phyloP scores from a whole-genome alignment of 2,888 invertebrate species.

The Zele albiditarsus region DNA sequence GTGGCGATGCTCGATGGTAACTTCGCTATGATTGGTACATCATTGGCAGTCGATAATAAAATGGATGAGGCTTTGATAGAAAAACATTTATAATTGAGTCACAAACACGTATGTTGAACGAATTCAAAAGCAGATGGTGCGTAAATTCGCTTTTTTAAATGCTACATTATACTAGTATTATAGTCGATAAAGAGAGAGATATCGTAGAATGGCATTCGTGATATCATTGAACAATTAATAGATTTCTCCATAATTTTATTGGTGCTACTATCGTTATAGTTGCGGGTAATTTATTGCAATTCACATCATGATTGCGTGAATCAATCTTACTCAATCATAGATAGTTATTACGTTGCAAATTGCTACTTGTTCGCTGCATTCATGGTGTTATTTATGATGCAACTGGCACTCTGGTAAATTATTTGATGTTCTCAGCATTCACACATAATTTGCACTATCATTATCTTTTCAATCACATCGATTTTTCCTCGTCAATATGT shows the following conservation, averaged over 20 bases:
- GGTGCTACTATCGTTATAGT: too few species aligned
- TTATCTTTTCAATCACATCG: not conserved
- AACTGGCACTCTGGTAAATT: not conserved
- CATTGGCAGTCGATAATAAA: not conserved
- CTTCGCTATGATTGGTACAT: too few species aligned
- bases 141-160: not conserved
- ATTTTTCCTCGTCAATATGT: slow-evolving; percentile 5
- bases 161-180: not conserved
- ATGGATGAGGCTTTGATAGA: too few species aligned
- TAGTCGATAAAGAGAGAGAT: not conserved
- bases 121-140: not conserved
- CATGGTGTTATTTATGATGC: not conserved
- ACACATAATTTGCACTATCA: not conserved
- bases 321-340: not conserved
- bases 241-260: not conserved
- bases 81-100: too few species aligned
- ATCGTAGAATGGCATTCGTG: not conserved
- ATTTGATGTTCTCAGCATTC: not conserved
- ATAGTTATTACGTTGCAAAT: not conserved
- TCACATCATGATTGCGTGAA: not conserved
- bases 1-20: too few species aligned
- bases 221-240: not conserved
- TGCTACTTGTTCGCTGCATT: not conserved
- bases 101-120: not conserved
- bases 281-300: not conserved